Conservation (phyloP, 92 coral and sea anemone genomes). For the Umimayanthus kanabou region DNA sequence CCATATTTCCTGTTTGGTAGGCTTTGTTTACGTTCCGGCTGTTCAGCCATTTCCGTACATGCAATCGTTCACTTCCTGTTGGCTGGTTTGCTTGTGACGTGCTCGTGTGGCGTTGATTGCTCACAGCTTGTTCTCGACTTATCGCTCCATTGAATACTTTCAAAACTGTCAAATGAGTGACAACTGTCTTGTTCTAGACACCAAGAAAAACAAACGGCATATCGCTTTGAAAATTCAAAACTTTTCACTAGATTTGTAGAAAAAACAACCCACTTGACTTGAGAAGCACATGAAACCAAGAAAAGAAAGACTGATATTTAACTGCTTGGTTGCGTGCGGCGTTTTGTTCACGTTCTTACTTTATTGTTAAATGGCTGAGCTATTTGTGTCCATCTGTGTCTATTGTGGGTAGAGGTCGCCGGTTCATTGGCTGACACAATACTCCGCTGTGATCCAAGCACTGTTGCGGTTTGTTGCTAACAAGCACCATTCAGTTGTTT, state of each 20-base stretch:
- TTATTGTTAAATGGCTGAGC: neutral
- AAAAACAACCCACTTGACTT: constrained; percentile 22
- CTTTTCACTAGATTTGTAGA: neutral
- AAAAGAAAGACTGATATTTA: neutral
- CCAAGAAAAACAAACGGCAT: neutral
- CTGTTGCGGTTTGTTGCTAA: neutral
- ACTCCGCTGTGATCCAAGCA: neutral
- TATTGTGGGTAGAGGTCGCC: neutral
- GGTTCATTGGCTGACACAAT: too few relatives aligned
- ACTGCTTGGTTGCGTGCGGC: neutral
- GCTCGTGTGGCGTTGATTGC: neutral
- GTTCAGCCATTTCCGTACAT: neutral
- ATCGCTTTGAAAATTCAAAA: neutral
- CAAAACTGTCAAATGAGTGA: neutral
- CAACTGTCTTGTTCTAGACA: neutral
- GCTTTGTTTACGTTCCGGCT: neutral
- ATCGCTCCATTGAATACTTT: neutral
- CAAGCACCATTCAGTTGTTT: neutral
- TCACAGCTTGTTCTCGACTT: neutral
- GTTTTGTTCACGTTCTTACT: neutral
- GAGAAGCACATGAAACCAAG: neutral
- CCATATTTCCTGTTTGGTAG: neutral
- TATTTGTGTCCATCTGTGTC: neutral
- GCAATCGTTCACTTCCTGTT: neutral
- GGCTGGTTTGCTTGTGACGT: neutral